A percentile compares a stretch with the other conserved stretches of the same genome.
Evolutionary conservation across 2,797 vertebrate species (phyloP).

Genomic region (Lacerta bilineata): DNA sequence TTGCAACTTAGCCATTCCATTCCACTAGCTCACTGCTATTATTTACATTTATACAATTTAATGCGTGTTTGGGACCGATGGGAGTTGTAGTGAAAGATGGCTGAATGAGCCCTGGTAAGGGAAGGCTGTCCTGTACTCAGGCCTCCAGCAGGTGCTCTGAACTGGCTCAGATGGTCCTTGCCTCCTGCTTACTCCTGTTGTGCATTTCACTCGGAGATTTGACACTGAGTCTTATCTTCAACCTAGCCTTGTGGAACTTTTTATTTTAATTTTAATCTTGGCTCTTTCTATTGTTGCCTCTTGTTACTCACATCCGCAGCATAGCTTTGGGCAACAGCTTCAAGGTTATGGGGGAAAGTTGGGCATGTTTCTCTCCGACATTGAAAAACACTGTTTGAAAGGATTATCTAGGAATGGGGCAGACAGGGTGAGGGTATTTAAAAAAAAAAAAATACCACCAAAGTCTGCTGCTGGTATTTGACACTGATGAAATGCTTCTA

Average conservation of each 20-base stretch:
- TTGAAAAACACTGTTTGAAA: constrained; percentile 7
- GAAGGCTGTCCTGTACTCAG: no score
- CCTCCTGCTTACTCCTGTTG: not conserved
- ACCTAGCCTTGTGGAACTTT: not conserved
- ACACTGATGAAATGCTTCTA: not conserved
- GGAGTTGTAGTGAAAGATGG: no score
- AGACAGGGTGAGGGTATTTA: not conserved
- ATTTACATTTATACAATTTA: no score
- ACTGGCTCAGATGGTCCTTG: not conserved
- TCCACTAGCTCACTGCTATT: no score
- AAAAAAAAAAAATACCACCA: not conserved
- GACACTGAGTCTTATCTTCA: not conserved
- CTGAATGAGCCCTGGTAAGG: no score
- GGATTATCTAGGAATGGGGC: not conserved
- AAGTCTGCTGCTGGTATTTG: not conserved
- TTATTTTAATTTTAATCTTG: not conserved
- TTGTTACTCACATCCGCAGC: not conserved
- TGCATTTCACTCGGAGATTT: not conserved
- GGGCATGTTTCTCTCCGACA: not conserved
- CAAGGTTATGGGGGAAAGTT: not conserved
- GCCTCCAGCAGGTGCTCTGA: not conserved
- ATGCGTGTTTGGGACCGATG: no score
- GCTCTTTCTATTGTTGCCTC: not conserved
- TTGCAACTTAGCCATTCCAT: not conserved
- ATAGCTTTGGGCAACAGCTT: not conserved